Base-by-base conservation (phyloP, 2,888 invertebrate species). In the Neoaliturus tenellus region DNA sequence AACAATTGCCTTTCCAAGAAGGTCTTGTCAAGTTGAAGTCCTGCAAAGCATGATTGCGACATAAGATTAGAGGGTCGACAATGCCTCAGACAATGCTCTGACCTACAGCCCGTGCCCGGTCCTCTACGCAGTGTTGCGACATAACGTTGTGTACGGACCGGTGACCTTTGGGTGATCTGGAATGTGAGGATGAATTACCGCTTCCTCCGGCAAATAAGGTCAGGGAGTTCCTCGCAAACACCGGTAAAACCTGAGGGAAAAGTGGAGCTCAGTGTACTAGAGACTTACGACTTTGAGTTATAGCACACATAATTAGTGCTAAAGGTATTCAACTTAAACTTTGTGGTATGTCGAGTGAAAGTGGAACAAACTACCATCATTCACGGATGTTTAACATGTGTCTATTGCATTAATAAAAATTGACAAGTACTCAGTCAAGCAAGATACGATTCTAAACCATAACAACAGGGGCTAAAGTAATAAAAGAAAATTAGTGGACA, bases 101-200 rank as follows among this genome's bases (percentile, higher is more conserved):
- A 62, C 62, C 62, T 28, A 55, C 55, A 12, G 17, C 55, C 55
- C 23, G 20, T 5, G 17, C 3, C 14, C 55, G 25, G 17, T 25
- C 55, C 23, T 55, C 23, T 17, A 28, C 14, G 31, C 28, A 3
- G 62, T 62, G 62, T 31, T 4, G 62, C 62, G 31, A 62, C 28
- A 5, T n/a, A 25, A 3, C 14, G 48, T 35, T 35, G 48, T 48
- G 48, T 48, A 23, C 51, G 10, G 23, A 23, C 51, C 14, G 14
- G 51, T 31, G 62, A 62, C 62, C 62, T 62, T 62, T 14, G 28
- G 62, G 62, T 5, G 62, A 62, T 62, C 62, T 62, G 62, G 62
- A 62, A 62, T 62, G 62, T 62, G 62, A 1, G 62, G 31, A 62
- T 62, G 62, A 62, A 62, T 14, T 31, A 62, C 62, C 1, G 12